Evolutionary conservation across 2,888 invertebrate species (phyloP), one percentile per base, ranked within the genome.

Genomic region (Eupithecia pulchellata): DNA sequence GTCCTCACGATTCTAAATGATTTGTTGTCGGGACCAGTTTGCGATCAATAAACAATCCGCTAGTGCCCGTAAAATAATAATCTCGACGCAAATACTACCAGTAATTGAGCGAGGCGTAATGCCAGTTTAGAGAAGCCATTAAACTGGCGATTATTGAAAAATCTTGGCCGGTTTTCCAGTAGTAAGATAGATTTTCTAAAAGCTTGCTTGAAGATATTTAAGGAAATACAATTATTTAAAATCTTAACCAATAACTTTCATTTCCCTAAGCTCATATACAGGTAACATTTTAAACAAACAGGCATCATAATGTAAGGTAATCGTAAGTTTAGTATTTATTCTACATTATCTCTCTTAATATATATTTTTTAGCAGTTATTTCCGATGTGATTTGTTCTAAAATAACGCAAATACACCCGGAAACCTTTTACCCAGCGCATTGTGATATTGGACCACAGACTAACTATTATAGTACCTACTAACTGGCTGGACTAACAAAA

Each of bases 21-120:
- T 77, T 75, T 77, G 76, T 77, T 78, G 73, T 76, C 75, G 73
- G 74, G 71, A 69, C 72, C 77, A 72, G 72, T 60, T 69, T 55
- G 69, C 34, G 75, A 75, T 78, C 76, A 76, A 76, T 78, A 78
- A 78, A 75, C 76, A 74, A 75, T 76, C 65, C 65, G n/a, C 32
- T 39, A 70, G 68, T 42, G 60, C 58, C 25, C 60, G 63, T 58
- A 58, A 57, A 67, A 60, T 55, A 27, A 27, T 69, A 66, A 60
- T 39, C 30, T 36, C 63, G 36, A 68, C 55, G 63, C 36, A 20
- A 63, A 62, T 67, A 14, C n/a, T 34, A 27, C 25, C 34, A 8
- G 63, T 63, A n/a, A 63, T 62, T 62, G 34, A 36, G 63, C 42
- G 52, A n/a, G 13, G 57, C 57, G 52, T 25, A 29, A 57, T 57